Conservation (phyloP, 2,797 vertebrate genomes). For the Syncerus caffer region DNA sequence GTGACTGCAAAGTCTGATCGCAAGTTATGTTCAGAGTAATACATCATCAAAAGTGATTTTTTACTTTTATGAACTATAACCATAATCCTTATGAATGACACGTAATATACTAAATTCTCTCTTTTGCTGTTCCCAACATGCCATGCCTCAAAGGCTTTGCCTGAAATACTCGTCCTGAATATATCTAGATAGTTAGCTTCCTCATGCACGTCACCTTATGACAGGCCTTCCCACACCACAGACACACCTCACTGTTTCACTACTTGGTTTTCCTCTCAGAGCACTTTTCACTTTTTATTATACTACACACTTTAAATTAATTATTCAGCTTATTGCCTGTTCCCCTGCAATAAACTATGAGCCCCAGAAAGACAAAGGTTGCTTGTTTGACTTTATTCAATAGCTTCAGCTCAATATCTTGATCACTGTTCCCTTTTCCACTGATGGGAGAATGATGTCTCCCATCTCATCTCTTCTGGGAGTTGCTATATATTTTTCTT, state of each 20-base stretch:
- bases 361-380: neutral
- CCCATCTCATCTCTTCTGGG: neutral
- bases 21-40: neutral
- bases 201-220: neutral
- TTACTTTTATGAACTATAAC: neutral
- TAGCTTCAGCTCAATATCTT: neutral
- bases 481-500: neutral
- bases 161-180: neutral
- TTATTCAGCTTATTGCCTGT: neutral
- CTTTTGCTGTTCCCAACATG: too few relatives aligned
- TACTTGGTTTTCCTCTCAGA: neutral
- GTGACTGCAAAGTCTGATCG: neutral
- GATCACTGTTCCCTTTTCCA: neutral
- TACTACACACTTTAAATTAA: neutral
- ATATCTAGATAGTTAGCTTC: neutral
- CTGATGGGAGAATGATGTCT: neutral
- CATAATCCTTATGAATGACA: neutral
- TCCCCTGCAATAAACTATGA: neutral
- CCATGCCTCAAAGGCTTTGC: neutral
- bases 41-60: neutral
- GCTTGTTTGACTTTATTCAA: neutral
- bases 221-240: neutral
- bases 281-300: neutral
- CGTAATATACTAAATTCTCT: neutral
- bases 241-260: neutral